Conservation (phyloP, 2,888 invertebrate genomes). For the Ennomos erosarius region DNA sequence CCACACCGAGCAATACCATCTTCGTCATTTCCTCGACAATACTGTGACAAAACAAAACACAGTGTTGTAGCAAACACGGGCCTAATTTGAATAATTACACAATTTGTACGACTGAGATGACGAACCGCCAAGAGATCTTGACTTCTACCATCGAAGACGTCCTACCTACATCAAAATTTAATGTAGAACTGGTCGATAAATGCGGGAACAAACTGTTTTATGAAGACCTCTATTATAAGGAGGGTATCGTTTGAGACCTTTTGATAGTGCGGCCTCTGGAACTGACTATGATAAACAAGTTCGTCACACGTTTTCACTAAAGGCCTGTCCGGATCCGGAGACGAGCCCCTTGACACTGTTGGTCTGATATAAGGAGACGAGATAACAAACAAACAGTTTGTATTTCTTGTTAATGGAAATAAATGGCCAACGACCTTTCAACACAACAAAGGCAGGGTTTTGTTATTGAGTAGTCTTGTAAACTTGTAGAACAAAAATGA, state of each 20-base stretch:
- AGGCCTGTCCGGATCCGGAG: constrained; percentile 42
- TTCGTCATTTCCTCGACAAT: constrained; percentile 82
- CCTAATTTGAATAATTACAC: constrained; percentile 47
- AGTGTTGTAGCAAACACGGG: constrained; percentile 28
- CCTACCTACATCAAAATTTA: constrained; percentile 49
- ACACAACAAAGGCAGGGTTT: constrained; percentile 10
- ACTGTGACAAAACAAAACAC: constrained; percentile 64
- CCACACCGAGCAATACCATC: constrained; percentile 75
- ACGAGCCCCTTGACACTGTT: constrained; percentile 62
- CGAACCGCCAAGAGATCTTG: constrained; percentile 56
- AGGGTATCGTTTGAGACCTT: constrained; percentile 67
- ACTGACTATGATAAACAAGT: constrained; percentile 45
- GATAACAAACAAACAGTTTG: constrained; percentile 6
- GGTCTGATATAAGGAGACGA: no score
- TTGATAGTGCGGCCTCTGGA: constrained; percentile 56
- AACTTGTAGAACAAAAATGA: no score
- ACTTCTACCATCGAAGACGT: constrained; percentile 53
- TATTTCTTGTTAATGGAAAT: neutral
- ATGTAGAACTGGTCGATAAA: constrained; percentile 61
- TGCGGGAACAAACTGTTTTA: constrained; percentile 64
- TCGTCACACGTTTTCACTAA: constrained; percentile 47
- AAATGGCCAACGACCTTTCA: constrained; percentile 6
- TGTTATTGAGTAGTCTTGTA: neutral
- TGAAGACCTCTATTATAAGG: constrained; percentile 50
- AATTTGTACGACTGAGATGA: constrained; percentile 47